Conservation (phyloP, 2,797 vertebrate genomes). For the Uromys caudimaculatus region DNA sequence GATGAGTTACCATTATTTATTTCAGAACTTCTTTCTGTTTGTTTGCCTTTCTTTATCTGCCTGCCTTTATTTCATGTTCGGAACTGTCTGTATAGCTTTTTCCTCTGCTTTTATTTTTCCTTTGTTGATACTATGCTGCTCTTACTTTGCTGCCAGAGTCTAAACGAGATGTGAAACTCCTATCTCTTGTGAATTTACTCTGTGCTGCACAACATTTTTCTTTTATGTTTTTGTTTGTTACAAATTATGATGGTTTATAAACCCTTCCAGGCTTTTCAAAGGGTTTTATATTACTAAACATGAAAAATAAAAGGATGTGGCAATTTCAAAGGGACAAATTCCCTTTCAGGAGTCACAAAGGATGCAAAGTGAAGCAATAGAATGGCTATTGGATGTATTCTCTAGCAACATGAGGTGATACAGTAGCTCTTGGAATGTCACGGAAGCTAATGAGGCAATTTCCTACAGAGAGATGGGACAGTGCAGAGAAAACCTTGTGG, state of each 20-base stretch:
- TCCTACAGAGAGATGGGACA: conserved; percentile 40
- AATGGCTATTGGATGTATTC: conserved; percentile 13
- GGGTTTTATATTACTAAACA: conserved; percentile 68
- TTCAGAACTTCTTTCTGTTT: conserved; percentile 45
- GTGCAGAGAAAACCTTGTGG: neutral
- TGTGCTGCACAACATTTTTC: conserved; percentile 65
- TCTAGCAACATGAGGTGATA: conserved; percentile 22
- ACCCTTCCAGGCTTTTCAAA: conserved; percentile 74
- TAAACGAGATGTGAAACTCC: conserved; percentile 72
- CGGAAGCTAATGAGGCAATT: conserved; percentile 74
- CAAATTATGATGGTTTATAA: conserved; percentile 80
- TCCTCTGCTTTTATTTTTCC: conserved; percentile 51
- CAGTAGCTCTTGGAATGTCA: conserved; percentile 59
- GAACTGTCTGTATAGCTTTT: conserved; percentile 42
- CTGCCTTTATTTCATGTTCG: conserved; percentile 42
- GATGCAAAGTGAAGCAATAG: conserved; percentile 52
- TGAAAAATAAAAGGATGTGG: conserved; percentile 69
- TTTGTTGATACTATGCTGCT: conserved; percentile 61
- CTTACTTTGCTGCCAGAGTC: conserved; percentile 72
- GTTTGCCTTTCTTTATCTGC: conserved; percentile 1
- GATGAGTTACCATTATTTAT: neutral
- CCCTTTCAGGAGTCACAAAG: conserved; percentile 54
- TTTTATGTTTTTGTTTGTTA: conserved; percentile 80
- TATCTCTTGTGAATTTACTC: conserved; percentile 73
- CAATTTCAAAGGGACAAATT: conserved; percentile 71